A percentile compares a stretch with the other conserved stretches of the same genome.
These are phyloP conservation scores for Zelostemma sp. DNA, from an alignment of 1,140 invertebrate genomes.

Conservation along the genomic window DNA sequence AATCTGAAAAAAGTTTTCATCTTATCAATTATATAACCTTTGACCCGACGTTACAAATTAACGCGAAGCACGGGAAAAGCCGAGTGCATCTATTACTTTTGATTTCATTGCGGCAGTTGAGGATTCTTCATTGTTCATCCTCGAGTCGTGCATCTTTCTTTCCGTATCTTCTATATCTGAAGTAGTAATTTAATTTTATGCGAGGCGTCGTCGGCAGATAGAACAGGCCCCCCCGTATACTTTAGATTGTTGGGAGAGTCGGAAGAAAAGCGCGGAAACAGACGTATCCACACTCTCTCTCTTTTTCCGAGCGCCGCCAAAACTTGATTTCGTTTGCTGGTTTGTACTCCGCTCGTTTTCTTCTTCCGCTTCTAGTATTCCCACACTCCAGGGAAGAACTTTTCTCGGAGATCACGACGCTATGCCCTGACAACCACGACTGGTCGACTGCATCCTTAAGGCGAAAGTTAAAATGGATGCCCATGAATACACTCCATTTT, in stretches of 20 bases:
- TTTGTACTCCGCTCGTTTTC: constrained; percentile 37
- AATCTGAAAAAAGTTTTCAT: too few species aligned
- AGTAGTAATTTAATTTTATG: constrained; percentile 42
- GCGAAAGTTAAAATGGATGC: constrained; percentile 33
- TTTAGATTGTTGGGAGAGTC: constrained; percentile 6
- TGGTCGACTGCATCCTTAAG: constrained; percentile 34
- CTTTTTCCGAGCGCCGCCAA: constrained; percentile 14
- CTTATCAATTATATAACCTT: too few species aligned
- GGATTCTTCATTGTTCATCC: constrained; percentile 17
- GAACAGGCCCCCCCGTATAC: background rate
- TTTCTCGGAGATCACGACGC: constrained; percentile 32
- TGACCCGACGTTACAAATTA: too few species aligned
- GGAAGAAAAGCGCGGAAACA: constrained; percentile 6
- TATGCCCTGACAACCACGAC: constrained; percentile 29
- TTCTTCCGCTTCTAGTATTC: constrained; percentile 28
- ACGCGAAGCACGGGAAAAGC: background rate
- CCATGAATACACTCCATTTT: constrained; percentile 12
- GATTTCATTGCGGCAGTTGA: background rate
- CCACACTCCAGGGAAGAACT: constrained; percentile 31
- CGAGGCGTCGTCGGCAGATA: constrained; percentile 20
- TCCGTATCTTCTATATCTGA: constrained; percentile 13
- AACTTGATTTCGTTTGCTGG: constrained; percentile 36
- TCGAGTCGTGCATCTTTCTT: constrained; percentile 7
- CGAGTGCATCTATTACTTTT: background rate
- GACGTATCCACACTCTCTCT: constrained; percentile 1